Percentiles rank a stretch among this genome's conserved stretches.
phyloP scores from a whole-genome alignment of 2,113 vertebrate species.

The Periophthalmodon schlosseri region DNA sequence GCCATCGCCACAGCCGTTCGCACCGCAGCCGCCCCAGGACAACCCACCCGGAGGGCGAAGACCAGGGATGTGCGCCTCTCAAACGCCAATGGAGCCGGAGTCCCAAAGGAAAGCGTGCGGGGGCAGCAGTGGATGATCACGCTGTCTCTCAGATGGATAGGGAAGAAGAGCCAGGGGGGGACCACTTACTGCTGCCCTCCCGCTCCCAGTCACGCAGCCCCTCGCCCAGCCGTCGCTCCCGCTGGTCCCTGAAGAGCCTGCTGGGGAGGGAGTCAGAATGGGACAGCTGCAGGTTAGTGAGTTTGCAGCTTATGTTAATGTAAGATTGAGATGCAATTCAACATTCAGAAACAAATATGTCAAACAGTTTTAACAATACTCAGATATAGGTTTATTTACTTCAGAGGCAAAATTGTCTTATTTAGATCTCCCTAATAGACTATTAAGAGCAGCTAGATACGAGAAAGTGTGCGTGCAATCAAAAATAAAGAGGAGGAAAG shows the following conservation, averaged over 20 bases:
- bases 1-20: slow-evolving; percentile 21
- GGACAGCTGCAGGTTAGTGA: slow-evolving; percentile 80
- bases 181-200: slow-evolving; percentile 58
- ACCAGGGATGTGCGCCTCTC: slow-evolving; percentile 14
- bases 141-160: slow-evolving; percentile 16
- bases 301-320: slow-evolving; percentile 12
- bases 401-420: too few species aligned
- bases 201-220: slow-evolving; percentile 73
- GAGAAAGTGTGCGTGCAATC: neutral
- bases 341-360: neutral
- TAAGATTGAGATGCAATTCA: neutral
- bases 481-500: neutral
- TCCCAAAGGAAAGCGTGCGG: slow-evolving; percentile 33
- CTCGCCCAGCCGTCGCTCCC: slow-evolving; percentile 73
- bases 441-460: neutral
- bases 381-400: too few species aligned
- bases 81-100: slow-evolving; percentile 18
- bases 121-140: neutral
- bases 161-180: slow-evolving; percentile 32
- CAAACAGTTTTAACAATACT: neutral
- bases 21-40: slow-evolving; percentile 41
- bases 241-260: slow-evolving; percentile 78
- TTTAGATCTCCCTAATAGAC: too few species aligned
- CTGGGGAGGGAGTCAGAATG: slow-evolving; percentile 74
- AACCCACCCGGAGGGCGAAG: slow-evolving; percentile 29